Conservation (phyloP, 2,888 invertebrate species). For the Xestia sexstrigata region DNA sequence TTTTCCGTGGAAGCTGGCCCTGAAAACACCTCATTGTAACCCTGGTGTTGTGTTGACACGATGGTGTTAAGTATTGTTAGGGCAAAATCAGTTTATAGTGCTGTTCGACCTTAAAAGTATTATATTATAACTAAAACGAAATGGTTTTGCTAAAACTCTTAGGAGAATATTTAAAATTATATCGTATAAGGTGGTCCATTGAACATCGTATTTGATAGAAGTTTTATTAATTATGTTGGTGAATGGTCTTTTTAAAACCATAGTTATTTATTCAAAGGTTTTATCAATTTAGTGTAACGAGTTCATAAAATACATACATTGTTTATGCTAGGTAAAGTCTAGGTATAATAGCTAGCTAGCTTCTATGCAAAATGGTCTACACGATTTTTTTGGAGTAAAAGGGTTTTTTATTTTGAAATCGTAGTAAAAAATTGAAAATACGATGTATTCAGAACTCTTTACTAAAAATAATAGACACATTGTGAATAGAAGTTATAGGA, state of each 20-base stretch:
- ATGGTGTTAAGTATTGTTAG: not conserved
- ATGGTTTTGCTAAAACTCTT: constrained; percentile 31
- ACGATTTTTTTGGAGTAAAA: not conserved
- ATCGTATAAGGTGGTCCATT: constrained; percentile 24
- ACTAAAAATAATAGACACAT: constrained; percentile 4
- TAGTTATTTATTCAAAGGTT: constrained; percentile 32
- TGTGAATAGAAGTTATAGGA: constrained; percentile 17
- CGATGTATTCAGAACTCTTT: not conserved
- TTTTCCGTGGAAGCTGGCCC: no score
- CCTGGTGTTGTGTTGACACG: no score
- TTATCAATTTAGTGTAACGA: constrained; percentile 31
- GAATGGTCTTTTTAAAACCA: constrained; percentile 27
- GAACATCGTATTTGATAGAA: constrained; percentile 10
- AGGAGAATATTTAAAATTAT: constrained; percentile 8
- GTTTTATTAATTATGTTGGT: constrained; percentile 15
- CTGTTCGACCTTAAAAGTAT: not conserved
- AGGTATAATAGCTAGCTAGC: constrained; percentile 6
- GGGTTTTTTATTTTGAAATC: not conserved
- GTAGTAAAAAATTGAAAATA: no score
- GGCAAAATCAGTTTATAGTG: not conserved
- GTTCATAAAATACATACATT: constrained; percentile 13
- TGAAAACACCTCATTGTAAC: not conserved
- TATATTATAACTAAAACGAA: not conserved
- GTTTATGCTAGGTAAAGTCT: constrained; percentile 21
- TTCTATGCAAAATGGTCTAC: constrained; percentile 28